Percentiles rank a stretch among this genome's conserved stretches.
phyloP scores from a whole-genome alignment of 64 coral and sea anemone species.

The Montipora efflorescens region DNA sequence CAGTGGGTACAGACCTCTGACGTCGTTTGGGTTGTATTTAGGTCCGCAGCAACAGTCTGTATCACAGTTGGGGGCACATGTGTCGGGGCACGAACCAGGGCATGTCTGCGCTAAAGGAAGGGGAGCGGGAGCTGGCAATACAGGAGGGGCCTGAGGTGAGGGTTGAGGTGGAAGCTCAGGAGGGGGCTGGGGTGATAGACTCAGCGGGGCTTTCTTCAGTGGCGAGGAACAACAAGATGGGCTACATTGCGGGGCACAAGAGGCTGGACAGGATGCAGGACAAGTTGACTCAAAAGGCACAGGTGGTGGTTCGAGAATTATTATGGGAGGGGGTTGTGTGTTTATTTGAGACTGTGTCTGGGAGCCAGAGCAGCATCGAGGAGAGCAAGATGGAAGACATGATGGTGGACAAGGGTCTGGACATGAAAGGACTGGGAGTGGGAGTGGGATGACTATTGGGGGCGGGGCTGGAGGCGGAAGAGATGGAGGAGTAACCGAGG shows the following conservation, averaged over 20 bases:
- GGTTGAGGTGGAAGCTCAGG: background rate
- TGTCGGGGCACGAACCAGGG: conserved; percentile 8
- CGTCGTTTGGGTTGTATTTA: conserved; percentile 22
- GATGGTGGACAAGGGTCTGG: conserved; percentile 14
- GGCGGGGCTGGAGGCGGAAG: background rate
- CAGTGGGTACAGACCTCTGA: conserved; percentile 33
- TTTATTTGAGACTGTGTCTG: background rate
- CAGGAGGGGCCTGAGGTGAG: background rate
- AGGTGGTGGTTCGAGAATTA: conserved; percentile 24
- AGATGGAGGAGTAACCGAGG: background rate
- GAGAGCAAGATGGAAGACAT: conserved; percentile 45
- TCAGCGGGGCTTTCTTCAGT: background rate
- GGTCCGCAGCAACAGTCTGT: conserved; percentile 17
- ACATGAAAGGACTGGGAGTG: conserved; percentile 7
- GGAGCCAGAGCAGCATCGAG: conserved; percentile 35
- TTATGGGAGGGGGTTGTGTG: conserved; percentile 13
- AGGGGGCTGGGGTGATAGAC: background rate
- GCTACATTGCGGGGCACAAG: conserved; percentile 50
- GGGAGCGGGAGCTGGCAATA: background rate
- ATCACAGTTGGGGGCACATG: conserved; percentile 28
- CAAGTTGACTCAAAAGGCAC: conserved; percentile 2
- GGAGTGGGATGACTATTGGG: conserved; percentile 27
- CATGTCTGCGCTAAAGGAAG: background rate
- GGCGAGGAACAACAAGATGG: conserved; percentile 30
- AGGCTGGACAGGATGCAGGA: conserved; percentile 41